Percentiles rank a stretch among this genome's conserved stretches.
These are phyloP conservation scores for Myodes glareolus DNA, from an alignment of 2,113 vertebrate genomes.

Conservation along the genomic window DNA sequence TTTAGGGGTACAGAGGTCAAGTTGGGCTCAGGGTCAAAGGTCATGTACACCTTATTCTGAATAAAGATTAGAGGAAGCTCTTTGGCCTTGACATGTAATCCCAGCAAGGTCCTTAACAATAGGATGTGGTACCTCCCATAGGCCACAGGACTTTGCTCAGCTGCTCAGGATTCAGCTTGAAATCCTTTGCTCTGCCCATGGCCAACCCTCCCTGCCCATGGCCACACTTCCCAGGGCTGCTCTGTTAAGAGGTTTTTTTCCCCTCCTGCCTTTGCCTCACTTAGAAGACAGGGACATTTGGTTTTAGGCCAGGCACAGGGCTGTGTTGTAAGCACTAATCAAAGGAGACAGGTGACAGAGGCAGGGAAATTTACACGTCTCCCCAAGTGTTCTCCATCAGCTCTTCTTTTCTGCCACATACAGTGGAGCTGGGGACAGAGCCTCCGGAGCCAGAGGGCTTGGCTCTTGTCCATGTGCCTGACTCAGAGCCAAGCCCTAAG, in stretches of 20 bases:
- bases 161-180: not conserved
- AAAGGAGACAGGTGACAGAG: not conserved
- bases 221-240: not conserved
- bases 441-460: not conserved
- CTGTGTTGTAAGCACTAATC: not conserved
- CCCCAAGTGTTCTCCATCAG: not conserved
- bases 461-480: not conserved
- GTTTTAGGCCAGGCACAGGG: not conserved
- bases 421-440: not conserved
- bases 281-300: not conserved
- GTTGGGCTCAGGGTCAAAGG: not conserved
- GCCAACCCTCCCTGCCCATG: not conserved
- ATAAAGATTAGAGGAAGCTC: not conserved
- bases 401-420: not conserved
- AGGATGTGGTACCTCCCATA: not conserved
- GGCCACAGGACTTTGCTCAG: not conserved
- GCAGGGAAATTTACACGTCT: not conserved
- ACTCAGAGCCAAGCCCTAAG: not conserved
- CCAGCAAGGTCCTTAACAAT: not conserved
- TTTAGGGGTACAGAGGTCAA: not conserved
- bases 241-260: not conserved
- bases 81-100: not conserved
- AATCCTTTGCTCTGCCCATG: not conserved
- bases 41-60: not conserved
- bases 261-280: not conserved